Evolutionary conservation across 2,113 vertebrate genomes (phyloP).

Genomic region (Telmatochromis sp.): DNA sequence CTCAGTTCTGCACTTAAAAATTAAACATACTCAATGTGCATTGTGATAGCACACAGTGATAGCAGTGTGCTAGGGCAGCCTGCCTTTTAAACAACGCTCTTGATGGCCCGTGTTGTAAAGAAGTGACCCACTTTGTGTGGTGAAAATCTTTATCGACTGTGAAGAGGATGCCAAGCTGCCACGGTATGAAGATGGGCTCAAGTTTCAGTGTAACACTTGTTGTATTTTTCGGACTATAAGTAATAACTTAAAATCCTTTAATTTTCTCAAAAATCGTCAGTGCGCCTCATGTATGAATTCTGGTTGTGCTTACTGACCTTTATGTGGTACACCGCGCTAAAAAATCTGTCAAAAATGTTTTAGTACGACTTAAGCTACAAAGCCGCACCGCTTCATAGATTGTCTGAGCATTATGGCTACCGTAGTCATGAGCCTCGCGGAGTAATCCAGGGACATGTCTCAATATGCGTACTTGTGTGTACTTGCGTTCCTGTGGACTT

Average conservation of each 20-base stretch:
- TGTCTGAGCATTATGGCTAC: background rate
- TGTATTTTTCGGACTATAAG: background rate
- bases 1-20: background rate
- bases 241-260: background rate
- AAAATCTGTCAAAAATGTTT: background rate
- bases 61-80: background rate
- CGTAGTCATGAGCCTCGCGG: background rate
- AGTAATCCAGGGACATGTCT: background rate
- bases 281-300: accelerated
- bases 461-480: background rate
- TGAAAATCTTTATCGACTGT: background rate
- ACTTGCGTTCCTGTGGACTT: background rate
- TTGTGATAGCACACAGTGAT: background rate
- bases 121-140: background rate
- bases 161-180: background rate
- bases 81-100: background rate
- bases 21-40: background rate
- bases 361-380: background rate
- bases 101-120: background rate
- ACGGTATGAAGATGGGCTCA: background rate
- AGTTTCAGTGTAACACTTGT: background rate
- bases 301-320: background rate
- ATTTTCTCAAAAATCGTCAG: background rate
- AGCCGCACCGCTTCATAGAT: background rate
- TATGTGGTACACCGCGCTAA: background rate